Conservation (phyloP, 1,140 invertebrate genomes). For the Drosophila repletoides region DNA sequence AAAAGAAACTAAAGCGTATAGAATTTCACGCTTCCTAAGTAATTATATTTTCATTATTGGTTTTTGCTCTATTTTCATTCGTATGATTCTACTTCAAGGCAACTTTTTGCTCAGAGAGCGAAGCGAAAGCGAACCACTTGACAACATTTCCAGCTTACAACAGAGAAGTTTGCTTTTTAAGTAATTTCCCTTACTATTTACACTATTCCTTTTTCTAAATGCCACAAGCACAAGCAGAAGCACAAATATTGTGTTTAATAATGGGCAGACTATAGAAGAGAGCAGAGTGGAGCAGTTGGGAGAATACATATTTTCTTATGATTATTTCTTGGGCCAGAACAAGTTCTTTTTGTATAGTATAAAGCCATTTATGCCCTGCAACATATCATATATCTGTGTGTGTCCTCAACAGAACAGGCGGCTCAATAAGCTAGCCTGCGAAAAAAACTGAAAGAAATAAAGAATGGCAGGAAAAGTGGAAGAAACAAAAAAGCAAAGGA, state of each 20-base stretch:
- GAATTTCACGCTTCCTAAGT: too few species aligned
- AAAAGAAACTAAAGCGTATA: too few species aligned
- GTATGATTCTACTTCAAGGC: background rate
- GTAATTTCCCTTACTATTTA: slow-evolving; percentile 1
- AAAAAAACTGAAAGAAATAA: slow-evolving; percentile 26
- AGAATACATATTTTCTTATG: slow-evolving; percentile 27
- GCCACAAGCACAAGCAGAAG: slow-evolving; percentile 9
- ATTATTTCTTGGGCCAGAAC: slow-evolving; percentile 5
- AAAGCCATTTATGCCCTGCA: slow-evolving; percentile 29
- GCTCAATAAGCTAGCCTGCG: slow-evolving; percentile 58
- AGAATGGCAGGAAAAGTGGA: background rate
- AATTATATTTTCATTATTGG: too few species aligned
- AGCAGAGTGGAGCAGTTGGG: background rate
- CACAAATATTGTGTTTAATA: slow-evolving; percentile 41
- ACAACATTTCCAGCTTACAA: too few species aligned
- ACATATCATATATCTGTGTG: slow-evolving; percentile 53
- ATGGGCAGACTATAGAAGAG: slow-evolving; percentile 23
- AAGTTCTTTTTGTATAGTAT: background rate
- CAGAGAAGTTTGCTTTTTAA: background rate
- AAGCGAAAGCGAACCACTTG: background rate
- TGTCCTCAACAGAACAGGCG: slow-evolving; percentile 49
- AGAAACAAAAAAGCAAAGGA: slow-evolving; percentile 14
- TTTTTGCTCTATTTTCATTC: background rate
- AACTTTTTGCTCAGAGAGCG: background rate
- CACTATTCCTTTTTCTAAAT: slow-evolving; percentile 1